Percentiles rank a stretch among this genome's conserved stretches.
phyloP scores from a whole-genome alignment of 2,797 vertebrate species.

The Melanogrammus aeglefinus region DNA sequence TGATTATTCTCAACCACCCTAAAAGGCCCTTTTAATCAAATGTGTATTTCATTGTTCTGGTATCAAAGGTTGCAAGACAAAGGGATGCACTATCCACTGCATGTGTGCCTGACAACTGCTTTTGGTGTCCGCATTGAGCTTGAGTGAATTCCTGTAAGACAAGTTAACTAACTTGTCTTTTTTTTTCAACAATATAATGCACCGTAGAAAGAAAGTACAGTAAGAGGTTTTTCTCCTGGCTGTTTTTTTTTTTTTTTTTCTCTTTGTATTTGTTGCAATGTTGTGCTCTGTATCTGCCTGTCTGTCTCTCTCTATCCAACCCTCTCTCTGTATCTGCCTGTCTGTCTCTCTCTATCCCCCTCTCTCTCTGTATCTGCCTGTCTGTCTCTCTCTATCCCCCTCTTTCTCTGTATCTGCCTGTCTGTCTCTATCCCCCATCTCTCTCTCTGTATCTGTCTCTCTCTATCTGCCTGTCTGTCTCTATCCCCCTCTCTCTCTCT shows the following conservation, averaged over 20 bases:
- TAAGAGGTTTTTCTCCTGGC: conserved; percentile 29
- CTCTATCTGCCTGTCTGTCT: too few relatives aligned
- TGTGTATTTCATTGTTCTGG: neutral
- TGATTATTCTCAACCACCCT: neutral
- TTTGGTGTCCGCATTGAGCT: neutral
- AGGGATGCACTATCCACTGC: conserved; percentile 28
- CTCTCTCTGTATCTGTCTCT: too few relatives aligned
- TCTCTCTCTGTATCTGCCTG: too few relatives aligned
- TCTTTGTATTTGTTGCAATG: conserved; percentile 71
- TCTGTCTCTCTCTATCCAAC: conserved; percentile 51
- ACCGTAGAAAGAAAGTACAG: neutral
- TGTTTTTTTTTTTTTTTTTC: conserved; percentile 55
- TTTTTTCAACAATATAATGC: neutral
- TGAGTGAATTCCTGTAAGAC: neutral
- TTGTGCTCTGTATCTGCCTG: conserved; percentile 78
- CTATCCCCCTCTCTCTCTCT: conserved; percentile 43
- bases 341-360: too few relatives aligned
- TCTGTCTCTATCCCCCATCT: too few relatives aligned
- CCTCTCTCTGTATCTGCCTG: too few relatives aligned
- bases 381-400: too few relatives aligned
- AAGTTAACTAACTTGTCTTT: neutral
- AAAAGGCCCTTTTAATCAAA: neutral
- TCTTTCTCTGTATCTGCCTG: too few relatives aligned
- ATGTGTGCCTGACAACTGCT: conserved; percentile 18
- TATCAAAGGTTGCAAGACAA: conserved; percentile 8